phyloP scores from a whole-genome alignment of 1,140 invertebrate genomes.

The Drosophila ironensis region DNA sequence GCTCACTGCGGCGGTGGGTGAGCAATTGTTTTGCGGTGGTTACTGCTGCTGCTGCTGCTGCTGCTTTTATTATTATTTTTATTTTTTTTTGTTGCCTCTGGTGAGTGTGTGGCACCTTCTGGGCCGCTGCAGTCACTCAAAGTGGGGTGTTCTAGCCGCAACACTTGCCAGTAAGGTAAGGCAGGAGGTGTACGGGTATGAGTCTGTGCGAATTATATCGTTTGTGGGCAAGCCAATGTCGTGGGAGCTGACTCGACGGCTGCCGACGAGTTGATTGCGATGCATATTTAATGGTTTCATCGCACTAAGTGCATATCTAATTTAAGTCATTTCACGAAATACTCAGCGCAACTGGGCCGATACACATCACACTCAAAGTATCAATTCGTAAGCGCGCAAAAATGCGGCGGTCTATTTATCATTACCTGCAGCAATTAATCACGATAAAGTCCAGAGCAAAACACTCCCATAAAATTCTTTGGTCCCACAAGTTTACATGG shows the following conservation, averaged over 20 bases:
- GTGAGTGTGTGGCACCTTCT: conserved; percentile 44
- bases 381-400: conserved; percentile 7
- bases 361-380: conserved; percentile 15
- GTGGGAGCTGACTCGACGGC: conserved; percentile 52
- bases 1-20: conserved; percentile 56
- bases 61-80: conserved; percentile 2
- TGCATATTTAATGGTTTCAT: conserved; percentile 72
- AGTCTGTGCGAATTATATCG: background rate
- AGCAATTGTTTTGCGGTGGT: conserved; percentile 45
- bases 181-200: no score
- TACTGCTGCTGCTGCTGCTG: no score
- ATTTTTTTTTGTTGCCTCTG: conserved; percentile 8
- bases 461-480: no score
- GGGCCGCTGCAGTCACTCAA: conserved; percentile 39
- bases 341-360: conserved; percentile 15
- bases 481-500: no score
- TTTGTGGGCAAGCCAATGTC: conserved; percentile 45
- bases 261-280: conserved; percentile 21
- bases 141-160: conserved; percentile 41
- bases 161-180: no score
- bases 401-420: conserved; percentile 11
- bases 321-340: conserved; percentile 30
- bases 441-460: no score
- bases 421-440: no score
- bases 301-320: conserved; percentile 66